Conservation (phyloP, 2,888 invertebrate species). For the Mesodorylaimus sp. region DNA sequence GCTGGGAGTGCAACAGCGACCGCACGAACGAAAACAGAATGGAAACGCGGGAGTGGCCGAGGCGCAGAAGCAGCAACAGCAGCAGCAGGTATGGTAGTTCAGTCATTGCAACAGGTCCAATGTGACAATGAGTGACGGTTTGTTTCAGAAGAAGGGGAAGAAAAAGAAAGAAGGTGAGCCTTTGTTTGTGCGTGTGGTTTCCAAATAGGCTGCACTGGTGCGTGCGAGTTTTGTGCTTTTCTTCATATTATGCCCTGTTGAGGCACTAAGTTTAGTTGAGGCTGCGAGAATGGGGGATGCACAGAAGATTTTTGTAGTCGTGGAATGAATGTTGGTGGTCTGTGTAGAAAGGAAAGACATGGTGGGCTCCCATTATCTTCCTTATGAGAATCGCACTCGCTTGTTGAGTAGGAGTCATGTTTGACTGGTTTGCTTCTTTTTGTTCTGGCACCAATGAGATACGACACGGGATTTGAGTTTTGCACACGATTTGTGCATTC, state of each 20-base stretch:
- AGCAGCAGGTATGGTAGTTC: no score
- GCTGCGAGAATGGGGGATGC: background rate
- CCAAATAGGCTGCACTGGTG: conserved; percentile 11
- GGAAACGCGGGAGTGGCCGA: conserved; percentile 11
- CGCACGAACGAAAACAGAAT: conserved; percentile 1
- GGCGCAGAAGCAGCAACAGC: no score
- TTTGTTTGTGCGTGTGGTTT: conserved; percentile 12
- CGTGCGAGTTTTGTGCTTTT: conserved; percentile 17
- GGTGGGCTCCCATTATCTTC: no score
- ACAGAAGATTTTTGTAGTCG: background rate
- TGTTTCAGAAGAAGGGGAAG: conserved; percentile 63
- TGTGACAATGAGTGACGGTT: conserved; percentile 26
- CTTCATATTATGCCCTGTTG: background rate
- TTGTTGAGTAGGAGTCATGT: no score
- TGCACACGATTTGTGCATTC: no score
- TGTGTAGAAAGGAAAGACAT: no score
- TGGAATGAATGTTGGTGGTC: no score
- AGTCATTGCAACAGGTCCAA: no score
- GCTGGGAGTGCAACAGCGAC: conserved; percentile 61
- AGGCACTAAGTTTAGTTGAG: background rate
- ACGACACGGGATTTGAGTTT: no score
- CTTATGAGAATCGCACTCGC: no score
- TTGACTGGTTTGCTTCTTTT: background rate
- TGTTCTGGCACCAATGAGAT: background rate
- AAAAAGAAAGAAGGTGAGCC: conserved; percentile 71